Evolutionary conservation across 2,797 vertebrate species (phyloP).

Genomic region (Anguilla marmorata): DNA sequence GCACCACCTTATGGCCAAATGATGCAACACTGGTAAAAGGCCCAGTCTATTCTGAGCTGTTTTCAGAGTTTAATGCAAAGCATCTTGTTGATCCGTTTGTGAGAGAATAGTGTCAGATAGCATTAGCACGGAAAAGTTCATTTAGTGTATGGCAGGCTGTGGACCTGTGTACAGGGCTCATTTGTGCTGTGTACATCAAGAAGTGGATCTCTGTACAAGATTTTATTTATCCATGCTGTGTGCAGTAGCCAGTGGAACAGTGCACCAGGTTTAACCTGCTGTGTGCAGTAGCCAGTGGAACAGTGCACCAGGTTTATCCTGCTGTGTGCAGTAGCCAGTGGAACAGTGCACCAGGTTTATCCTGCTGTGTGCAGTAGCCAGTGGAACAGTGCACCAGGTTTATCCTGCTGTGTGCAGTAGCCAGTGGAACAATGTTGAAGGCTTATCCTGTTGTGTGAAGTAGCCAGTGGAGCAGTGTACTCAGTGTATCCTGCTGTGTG

Average conservation of each 20-base stretch:
- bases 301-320: no score
- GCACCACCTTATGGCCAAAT: slow-evolving; percentile 26
- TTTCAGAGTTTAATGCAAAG: neutral
- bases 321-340: neutral
- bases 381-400: neutral
- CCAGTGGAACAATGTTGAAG: neutral
- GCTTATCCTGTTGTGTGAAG: neutral
- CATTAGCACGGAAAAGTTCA: neutral
- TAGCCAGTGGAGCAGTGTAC: neutral
- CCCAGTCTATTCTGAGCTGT: neutral
- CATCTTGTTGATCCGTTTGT: neutral
- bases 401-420: neutral
- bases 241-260: neutral
- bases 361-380: neutral
- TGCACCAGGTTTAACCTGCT: neutral
- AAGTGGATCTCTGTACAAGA: neutral
- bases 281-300: neutral
- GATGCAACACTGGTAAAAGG: neutral
- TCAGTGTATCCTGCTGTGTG: neutral
- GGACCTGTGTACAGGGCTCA: neutral
- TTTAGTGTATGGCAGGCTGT: neutral
- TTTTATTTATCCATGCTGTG: neutral
- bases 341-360: neutral
- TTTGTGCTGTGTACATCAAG: neutral
- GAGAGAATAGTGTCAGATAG: neutral